These are phyloP conservation scores for Dicyrtoma fusca DNA, from an alignment of 2,888 invertebrate genomes.

Conservation along the genomic window DNA sequence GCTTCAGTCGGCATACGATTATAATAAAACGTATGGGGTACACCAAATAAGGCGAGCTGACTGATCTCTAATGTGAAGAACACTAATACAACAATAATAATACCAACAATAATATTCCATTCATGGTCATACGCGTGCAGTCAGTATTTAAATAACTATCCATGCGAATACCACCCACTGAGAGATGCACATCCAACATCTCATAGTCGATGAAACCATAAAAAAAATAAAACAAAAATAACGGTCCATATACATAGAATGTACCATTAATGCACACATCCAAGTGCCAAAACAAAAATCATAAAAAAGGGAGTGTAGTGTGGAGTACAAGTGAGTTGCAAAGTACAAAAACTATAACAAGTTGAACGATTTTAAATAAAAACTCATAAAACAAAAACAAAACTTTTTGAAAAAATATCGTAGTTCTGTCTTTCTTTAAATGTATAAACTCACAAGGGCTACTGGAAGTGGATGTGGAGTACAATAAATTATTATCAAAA, in stretches of 20 bases:
- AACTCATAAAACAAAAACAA: slow-evolving; percentile 1
- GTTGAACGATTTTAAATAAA: background rate
- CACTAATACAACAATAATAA: no score
- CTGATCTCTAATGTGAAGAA: no score
- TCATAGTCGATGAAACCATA: background rate
- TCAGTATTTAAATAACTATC: no score
- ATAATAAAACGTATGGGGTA: background rate
- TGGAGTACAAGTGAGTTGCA: no score
- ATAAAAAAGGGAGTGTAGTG: background rate
- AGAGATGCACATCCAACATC: no score
- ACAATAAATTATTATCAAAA: slow-evolving; percentile 24
- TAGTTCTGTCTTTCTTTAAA: background rate
- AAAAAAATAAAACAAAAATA: background rate
- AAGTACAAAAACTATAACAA: background rate
- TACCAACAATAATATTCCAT: no score
- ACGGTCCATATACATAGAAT: background rate
- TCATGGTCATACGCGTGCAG: no score
- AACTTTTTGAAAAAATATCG: background rate
- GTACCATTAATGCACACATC: no score
- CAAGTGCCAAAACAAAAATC: background rate
- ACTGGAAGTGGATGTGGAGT: slow-evolving; percentile 10
- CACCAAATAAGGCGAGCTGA: no score
- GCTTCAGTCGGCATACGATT: background rate
- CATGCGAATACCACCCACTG: no score
- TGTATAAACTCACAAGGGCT: slow-evolving; percentile 31